Conservation (phyloP, 2,797 vertebrate genomes). For the Sebastes alutus region DNA sequence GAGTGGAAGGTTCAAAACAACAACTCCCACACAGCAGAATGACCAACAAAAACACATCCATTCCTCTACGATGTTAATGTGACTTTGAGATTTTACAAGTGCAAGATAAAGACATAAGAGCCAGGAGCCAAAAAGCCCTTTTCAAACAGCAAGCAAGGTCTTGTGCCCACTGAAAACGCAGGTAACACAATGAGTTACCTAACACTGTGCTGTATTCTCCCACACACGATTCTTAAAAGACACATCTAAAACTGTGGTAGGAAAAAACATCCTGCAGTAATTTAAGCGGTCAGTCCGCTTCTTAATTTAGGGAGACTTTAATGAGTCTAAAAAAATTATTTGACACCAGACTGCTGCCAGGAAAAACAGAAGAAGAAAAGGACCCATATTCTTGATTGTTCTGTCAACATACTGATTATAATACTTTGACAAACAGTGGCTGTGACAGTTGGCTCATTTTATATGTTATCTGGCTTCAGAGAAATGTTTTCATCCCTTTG, state of each 20-base stretch:
- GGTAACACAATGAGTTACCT: background rate
- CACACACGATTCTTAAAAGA: background rate
- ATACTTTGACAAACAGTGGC: conserved; percentile 28
- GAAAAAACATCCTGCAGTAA: background rate
- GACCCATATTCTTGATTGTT: conserved; percentile 4
- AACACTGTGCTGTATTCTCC: background rate
- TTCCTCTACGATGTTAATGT: background rate
- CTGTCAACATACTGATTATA: conserved; percentile 35
- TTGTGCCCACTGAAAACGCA: background rate
- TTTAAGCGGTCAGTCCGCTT: background rate
- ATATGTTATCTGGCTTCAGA: conserved; percentile 25
- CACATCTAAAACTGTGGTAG: background rate
- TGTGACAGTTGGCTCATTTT: conserved; percentile 49
- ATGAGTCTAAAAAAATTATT: background rate
- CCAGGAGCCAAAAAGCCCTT: background rate
- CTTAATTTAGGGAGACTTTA: background rate
- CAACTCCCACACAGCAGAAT: conserved; percentile 49
- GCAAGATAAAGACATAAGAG: conserved; percentile 5
- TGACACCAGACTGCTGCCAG: background rate
- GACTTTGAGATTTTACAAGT: conserved; percentile 31
- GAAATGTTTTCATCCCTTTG: conserved; percentile 29
- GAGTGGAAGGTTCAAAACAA: conserved; percentile 53
- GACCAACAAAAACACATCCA: conserved; percentile 25
- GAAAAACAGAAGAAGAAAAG: background rate
- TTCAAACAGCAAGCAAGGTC: background rate